These are phyloP conservation scores for Rhadinocentrus ornatus DNA, from an alignment of 2,797 vertebrate species.

Conservation along the genomic window DNA sequence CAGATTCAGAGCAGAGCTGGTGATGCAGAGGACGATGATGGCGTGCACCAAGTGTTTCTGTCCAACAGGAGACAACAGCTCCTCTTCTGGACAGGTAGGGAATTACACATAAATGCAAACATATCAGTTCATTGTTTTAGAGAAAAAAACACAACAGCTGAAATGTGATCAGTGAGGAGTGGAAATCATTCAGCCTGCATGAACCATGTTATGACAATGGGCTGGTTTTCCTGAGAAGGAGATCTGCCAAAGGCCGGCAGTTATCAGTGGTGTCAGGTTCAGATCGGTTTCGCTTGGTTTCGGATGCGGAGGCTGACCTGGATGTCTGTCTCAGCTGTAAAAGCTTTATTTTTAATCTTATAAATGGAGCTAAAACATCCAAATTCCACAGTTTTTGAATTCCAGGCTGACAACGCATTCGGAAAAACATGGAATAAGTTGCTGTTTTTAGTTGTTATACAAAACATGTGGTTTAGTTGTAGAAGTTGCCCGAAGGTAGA, in stretches of 20 bases:
- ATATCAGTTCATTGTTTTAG: not conserved
- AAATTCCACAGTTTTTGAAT: too few relatives aligned
- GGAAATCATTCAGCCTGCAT: not conserved
- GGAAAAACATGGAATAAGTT: too few relatives aligned
- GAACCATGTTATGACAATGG: too few relatives aligned
- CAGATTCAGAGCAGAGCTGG: not conserved
- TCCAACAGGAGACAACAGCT: constrained; percentile 32
- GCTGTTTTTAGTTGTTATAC: too few relatives aligned
- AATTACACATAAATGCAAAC: not conserved
- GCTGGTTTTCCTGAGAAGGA: too few relatives aligned
- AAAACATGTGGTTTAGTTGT: too few relatives aligned
- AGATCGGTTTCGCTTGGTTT: too few relatives aligned
- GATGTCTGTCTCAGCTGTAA: not conserved
- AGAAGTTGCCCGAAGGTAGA: too few relatives aligned
- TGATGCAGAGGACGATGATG: constrained; percentile 35
- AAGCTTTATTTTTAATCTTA: not conserved
- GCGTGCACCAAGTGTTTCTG: constrained; percentile 39
- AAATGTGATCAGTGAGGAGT: not conserved
- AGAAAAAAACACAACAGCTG: not conserved
- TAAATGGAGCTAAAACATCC: too few relatives aligned
- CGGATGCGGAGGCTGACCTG: not conserved
- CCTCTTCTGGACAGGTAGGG: constrained; percentile 57
- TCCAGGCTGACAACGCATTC: too few relatives aligned
- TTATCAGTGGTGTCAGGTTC: too few relatives aligned
- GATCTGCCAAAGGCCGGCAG: too few relatives aligned